Evolutionary conservation across 2,113 vertebrate species (phyloP).

Genomic region (Rhinoptilus africanus): DNA sequence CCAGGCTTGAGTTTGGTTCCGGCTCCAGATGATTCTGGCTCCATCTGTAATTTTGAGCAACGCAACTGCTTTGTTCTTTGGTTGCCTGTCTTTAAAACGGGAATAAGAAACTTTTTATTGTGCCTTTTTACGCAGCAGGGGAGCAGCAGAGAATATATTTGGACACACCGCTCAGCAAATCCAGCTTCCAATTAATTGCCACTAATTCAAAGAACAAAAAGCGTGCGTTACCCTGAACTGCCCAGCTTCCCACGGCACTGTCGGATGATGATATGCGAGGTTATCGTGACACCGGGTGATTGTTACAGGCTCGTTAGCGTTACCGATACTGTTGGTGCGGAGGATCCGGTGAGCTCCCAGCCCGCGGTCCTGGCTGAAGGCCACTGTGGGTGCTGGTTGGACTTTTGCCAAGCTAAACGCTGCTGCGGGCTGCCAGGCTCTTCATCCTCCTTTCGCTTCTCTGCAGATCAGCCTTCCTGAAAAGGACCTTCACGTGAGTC

Average conservation of each 20-base stretch:
- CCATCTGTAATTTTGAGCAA: background rate
- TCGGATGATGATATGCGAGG: background rate
- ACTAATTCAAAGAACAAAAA: background rate
- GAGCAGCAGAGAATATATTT: background rate
- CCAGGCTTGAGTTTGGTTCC: background rate
- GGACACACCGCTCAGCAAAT: background rate
- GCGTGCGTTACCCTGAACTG: rapidly evolving
- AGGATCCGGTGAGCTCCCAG: background rate
- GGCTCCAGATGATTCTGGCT: background rate
- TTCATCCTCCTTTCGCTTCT: background rate
- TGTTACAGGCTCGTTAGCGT: background rate
- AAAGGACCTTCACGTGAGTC: background rate
- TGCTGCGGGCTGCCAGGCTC: background rate
- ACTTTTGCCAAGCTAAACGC: background rate
- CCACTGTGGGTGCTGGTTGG: background rate
- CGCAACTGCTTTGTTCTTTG: background rate
- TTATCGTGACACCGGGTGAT: background rate
- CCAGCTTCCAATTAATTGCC: background rate
- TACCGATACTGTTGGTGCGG: background rate
- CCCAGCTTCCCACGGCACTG: rapidly evolving
- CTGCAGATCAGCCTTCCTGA: background rate
- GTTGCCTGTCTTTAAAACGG: background rate
- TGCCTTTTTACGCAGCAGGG: background rate
- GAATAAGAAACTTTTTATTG: background rate
- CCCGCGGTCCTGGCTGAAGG: background rate